Evolutionary conservation across 53 echinoderm and acorn worm genomes (phyloP), one percentile per base, ranked within the genome.

Genomic region (Crossaster papposus): DNA sequence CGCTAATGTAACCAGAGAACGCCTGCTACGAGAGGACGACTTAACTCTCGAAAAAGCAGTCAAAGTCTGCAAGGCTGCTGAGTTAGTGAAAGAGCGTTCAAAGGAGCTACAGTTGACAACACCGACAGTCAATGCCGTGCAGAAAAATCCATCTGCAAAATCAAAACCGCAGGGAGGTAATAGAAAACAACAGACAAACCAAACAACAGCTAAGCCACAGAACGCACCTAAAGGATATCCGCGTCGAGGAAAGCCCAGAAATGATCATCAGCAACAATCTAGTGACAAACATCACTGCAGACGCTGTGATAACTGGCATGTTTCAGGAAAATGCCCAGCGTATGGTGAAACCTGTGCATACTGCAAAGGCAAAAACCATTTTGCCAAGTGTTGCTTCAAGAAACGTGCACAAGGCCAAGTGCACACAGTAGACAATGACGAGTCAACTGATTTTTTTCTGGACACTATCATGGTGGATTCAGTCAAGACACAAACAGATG

Each of bases 11-110:
- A 78, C 79, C 11, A 79, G 84, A 52, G 81, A 80, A 77, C 50
- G 89, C 23, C 89, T 92, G 13, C 79, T 92, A 64, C 79, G 92
- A 33, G 81, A 83, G 38, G 36, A 35, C 11, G 54, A 83, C 24
- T 77, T 89, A 77, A 89, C 77, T 28, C 70, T 84, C 3, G 76
- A 71, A 15, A 89, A 82, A 51, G 89, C 89, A 63, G 64, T 89
- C 20, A 58, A 89, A 26, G 58, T 85, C 34, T 92, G 84, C 77
- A 52, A 89, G 51, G 84, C 92, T 34, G 79, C 36, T 78, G 92
- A 92, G 74, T 74, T 81, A 58, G 82, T 77, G 31, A 73, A 71
- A 89, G 51, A 82, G 70, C 85, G 63, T 58, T 80, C 63, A 31
- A 80, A 80, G 35, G 80, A 80, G 62, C 55, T 80, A 58, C 58